Base-by-base conservation (phyloP, 2,113 vertebrate species). In the Heliornis fulica region DNA sequence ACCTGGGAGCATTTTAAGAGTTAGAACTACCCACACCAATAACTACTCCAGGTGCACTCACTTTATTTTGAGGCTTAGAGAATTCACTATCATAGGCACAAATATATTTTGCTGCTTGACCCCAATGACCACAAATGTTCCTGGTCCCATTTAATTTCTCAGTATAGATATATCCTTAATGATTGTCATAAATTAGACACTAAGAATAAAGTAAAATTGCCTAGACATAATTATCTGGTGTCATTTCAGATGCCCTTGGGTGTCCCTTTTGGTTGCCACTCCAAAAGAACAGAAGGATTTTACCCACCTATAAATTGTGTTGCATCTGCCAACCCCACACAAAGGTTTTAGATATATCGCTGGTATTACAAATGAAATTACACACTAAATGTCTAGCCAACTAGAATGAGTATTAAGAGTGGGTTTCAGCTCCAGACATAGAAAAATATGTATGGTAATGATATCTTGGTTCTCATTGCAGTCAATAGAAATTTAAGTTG, bases 141-240 rank as follows among this genome's bases (percentile, higher is more conserved):
- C n/a, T 72, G 13, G 31, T 71, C 38, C 77, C 48, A 65, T 79
- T 94, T 89, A 48, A 85, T 85, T 94, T 94, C 65, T 89, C 70
- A 40, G 43, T 76, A 85, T 87, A 91, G 70, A 78, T 79, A 84
- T 84, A 91, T 71, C 45, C 78, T 85, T 94, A 94, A 96, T 91
- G 84, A 82, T 84, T 94, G 60, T 36, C 56, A 84, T 94, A 96
- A 95, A 96, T 93, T 87, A 89, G 46, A 74, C n/a, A 34, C 60
- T 89, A 93, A 75, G 83, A 89, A 77, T 91, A 77, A 96, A 94
- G 46, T 89, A 83, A 89, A 92, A 89, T 87, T 81, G 25, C 46
- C 60, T 72, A 90, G 75, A 56, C 20, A 13, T 71, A 88, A 93
- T 91, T 93, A 87, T 16, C 64, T 66, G 12, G 7, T 74, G 60